Evolutionary conservation across 2,113 vertebrate species (phyloP), one percentile per base, ranked within the genome.

Genomic region (Oxygymnocypris stewartii): DNA sequence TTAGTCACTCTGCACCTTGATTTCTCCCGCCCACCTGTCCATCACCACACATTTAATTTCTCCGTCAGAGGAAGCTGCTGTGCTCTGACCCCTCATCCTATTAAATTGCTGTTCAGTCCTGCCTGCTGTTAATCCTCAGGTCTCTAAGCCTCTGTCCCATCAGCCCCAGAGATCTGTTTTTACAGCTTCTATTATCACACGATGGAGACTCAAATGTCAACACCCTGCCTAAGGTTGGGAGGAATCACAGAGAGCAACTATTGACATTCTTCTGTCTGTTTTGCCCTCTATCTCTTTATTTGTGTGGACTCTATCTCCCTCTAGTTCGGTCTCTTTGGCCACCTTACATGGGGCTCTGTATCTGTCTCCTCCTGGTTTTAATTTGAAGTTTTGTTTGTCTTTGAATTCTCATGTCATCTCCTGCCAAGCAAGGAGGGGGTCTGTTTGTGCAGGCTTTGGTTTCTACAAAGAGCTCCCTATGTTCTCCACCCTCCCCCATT

Each of bases 321-420:
- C 23, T 16, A 1, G 0, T 42, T 82, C 14, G 28, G 13, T 25
- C 4, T 73, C 18, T 35, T 51, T 83, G n/a, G 10, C 78, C 69
- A 89, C 42, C 57, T 61, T 47, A 76, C 47, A 16, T 20, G 90
- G 84, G 85, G 84, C 49, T 81, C 86, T 91, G 85, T 84, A 85
- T 82, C 74, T 54, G 78, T 90, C 54, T 85, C 25, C 18, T 87
- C 76, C 90, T 92, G 91, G 86, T 91, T 93, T 93, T 90, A 91
- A 93, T 94, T 94, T 91, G 77, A 69, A 85, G 85, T 86, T 86
- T 85, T 91, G 90, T 94, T 94, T 93, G 89, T 89, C 92, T 92
- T 91, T 35, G 37, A 88, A 86, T 78, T 79, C 89, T 63, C 78
- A 71, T 89, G 84, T 91, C 90, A 84, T 92, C 90, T 91, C 91